Conservation (phyloP, 2,797 vertebrate species). For the Cuniculus paca region DNA sequence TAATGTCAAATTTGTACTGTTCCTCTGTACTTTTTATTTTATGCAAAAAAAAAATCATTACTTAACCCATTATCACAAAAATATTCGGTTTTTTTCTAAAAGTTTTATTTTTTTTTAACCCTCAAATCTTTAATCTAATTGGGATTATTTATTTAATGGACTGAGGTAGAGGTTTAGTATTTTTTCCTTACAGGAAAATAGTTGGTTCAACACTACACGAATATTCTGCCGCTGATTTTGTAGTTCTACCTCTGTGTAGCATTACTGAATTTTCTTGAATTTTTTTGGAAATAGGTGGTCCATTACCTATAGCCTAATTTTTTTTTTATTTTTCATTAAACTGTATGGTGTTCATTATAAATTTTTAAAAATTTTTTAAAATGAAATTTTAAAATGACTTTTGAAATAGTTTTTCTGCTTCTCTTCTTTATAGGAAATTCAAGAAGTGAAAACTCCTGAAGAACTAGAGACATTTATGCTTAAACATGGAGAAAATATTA, state of each 20-base stretch:
- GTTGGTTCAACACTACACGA: background rate
- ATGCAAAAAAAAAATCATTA: background rate
- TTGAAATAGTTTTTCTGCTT: constrained; percentile 50
- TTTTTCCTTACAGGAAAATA: background rate
- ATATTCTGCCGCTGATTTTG: background rate
- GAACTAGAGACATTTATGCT: constrained; percentile 98
- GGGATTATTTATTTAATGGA: constrained; percentile 47
- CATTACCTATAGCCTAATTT: background rate
- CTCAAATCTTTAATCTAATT: background rate
- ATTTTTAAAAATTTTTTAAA: too few species aligned
- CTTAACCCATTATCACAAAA: constrained; percentile 32
- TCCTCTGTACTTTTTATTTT: background rate
- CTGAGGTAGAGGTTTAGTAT: background rate
- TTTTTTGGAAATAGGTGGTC: background rate
- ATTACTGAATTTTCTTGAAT: constrained; percentile 4
- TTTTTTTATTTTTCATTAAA: constrained; percentile 56
- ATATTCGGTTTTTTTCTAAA: background rate
- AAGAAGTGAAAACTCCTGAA: constrained; percentile 97
- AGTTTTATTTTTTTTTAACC: background rate
- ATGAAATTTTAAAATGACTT: constrained; percentile 37
- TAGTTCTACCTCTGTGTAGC: background rate
- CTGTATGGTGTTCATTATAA: background rate
- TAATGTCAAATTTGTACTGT: constrained; percentile 20
- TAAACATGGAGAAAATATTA: constrained; percentile 99
- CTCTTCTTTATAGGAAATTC: constrained; percentile 93